Conservation (phyloP, 1,140 invertebrate genomes). For the Halictus rubicundus region DNA sequence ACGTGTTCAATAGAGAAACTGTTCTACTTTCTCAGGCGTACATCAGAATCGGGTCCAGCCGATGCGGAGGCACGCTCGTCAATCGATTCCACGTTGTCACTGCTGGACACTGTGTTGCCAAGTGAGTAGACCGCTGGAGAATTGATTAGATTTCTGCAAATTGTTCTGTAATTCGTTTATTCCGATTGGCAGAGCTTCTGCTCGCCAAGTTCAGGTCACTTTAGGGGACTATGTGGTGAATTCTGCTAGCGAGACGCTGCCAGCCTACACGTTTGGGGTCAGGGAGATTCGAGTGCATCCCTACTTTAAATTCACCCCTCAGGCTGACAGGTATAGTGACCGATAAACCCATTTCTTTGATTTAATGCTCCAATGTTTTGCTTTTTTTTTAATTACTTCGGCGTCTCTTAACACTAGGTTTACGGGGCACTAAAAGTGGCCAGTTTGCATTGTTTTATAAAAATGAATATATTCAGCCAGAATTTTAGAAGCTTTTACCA, state of each 20-base stretch:
- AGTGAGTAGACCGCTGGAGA: slow-evolving; percentile 77
- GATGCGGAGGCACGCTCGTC: slow-evolving; percentile 96
- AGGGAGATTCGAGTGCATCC: slow-evolving; percentile 94
- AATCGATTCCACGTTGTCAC: slow-evolving; percentile 96
- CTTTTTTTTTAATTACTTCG: too few relatives aligned
- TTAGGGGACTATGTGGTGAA: slow-evolving; percentile 97
- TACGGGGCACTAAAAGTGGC: too few relatives aligned
- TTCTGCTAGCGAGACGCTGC: slow-evolving; percentile 93
- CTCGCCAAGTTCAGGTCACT: slow-evolving; percentile 94
- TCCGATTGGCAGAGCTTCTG: slow-evolving; percentile 84
- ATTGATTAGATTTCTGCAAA: not conserved
- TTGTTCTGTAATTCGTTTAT: not conserved
- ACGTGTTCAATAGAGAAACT: slow-evolving; percentile 21
- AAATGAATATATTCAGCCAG: too few relatives aligned
- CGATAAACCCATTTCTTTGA: too few relatives aligned
- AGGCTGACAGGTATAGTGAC: slow-evolving; percentile 84
- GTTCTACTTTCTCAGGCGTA: slow-evolving; percentile 86
- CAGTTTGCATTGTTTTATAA: too few relatives aligned
- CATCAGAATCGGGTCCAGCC: slow-evolving; percentile 93
- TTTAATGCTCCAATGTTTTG: too few relatives aligned
- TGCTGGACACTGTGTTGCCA: slow-evolving; percentile 97
- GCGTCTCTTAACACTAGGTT: too few relatives aligned
- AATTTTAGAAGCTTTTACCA: too few relatives aligned
- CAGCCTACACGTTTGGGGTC: slow-evolving; percentile 94
- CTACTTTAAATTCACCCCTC: slow-evolving; percentile 96